Conservation (phyloP, 2,797 vertebrate genomes). For the Sphaeramia orbicularis region DNA sequence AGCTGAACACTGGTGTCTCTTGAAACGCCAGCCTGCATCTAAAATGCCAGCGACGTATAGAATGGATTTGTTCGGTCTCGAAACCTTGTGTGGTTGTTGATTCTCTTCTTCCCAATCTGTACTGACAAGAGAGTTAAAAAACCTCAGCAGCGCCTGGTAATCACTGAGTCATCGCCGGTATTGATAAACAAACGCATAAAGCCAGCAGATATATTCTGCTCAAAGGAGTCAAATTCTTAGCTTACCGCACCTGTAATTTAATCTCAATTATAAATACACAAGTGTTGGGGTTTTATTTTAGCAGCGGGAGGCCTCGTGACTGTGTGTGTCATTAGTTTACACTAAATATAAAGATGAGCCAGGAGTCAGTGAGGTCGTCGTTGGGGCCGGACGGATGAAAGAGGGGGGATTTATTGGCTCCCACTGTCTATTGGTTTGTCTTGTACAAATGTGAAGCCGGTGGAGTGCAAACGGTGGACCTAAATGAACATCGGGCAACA, state of each 20-base stretch:
- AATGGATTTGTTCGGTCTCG: constrained; percentile 56
- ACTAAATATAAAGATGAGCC: constrained; percentile 71
- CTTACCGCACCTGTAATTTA: constrained; percentile 58
- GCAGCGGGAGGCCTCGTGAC: constrained; percentile 55
- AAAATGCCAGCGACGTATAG: constrained; percentile 21
- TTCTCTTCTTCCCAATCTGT: constrained; percentile 9
- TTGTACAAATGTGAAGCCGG: constrained; percentile 42
- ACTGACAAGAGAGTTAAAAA: constrained; percentile 36
- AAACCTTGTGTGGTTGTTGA: constrained; percentile 13
- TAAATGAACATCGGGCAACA: constrained; percentile 33
- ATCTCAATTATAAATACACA: constrained; percentile 75
- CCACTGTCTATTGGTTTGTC: constrained; percentile 47
- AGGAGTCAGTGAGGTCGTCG: constrained; percentile 54
- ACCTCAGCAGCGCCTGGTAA: constrained; percentile 29
- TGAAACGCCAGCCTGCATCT: constrained; percentile 3
- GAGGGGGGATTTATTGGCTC: constrained; percentile 52
- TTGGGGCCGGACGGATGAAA: constrained; percentile 29
- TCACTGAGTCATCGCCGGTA: constrained; percentile 49
- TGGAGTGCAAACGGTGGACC: constrained; percentile 45
- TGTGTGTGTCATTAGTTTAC: constrained; percentile 64
- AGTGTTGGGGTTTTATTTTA: constrained; percentile 68
- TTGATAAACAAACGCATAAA: constrained; percentile 44
- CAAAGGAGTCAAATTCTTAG: constrained; percentile 6
- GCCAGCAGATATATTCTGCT: constrained; percentile 21
- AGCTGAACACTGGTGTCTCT: constrained; percentile 4